These are phyloP conservation scores for Vidua macroura DNA, from an alignment of 2,113 vertebrate species.

Conservation along the genomic window DNA sequence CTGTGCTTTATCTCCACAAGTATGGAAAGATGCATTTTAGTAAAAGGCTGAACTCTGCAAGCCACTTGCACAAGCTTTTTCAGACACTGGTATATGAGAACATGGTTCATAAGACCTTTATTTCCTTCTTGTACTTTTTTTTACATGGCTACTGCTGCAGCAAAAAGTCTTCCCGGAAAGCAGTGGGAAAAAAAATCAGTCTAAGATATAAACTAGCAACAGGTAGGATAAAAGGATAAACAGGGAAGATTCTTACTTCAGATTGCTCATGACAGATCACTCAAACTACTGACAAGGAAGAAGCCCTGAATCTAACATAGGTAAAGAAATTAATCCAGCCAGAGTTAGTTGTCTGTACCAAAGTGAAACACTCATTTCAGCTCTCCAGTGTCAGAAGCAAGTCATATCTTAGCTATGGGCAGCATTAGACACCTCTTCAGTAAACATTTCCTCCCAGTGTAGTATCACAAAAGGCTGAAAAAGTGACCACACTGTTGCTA, in stretches of 20 bases:
- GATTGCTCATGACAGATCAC: neutral
- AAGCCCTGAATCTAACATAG: neutral
- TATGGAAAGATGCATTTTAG: neutral
- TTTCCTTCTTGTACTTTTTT: neutral
- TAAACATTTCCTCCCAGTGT: neutral
- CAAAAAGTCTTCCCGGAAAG: neutral
- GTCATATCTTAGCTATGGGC: rapidly evolving
- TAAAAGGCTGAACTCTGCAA: neutral
- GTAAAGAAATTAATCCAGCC: neutral
- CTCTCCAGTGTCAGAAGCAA: neutral
- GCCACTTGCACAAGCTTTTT: neutral
- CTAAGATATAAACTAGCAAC: neutral
- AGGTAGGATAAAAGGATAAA: neutral
- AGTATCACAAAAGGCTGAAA: neutral
- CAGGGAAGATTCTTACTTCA: neutral
- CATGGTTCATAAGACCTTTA: neutral
- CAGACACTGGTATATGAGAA: neutral
- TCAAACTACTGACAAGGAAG: neutral
- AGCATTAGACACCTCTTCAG: neutral
- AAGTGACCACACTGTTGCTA: neutral
- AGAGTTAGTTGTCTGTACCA: neutral
- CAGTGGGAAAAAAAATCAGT: neutral
- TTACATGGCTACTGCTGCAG: neutral
- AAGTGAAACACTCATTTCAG: neutral
- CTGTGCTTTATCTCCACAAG: neutral